phyloP scores from a whole-genome alignment of 37 sponge, comb jelly and placozoan genomes.

The Dysidea cf. avara region DNA sequence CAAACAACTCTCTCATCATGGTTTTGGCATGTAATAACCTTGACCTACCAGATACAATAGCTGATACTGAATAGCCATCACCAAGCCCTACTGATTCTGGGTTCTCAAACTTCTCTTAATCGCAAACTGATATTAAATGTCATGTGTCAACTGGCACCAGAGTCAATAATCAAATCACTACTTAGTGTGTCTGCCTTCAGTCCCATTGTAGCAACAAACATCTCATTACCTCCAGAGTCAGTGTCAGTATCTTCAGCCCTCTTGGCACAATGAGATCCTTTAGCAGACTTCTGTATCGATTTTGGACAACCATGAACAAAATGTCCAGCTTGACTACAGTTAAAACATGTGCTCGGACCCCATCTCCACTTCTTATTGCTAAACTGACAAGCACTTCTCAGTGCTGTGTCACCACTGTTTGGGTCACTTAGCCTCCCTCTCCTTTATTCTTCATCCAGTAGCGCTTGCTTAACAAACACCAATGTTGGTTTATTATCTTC shows the following conservation, averaged over 20 bases:
- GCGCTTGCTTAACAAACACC: conserved; percentile 28
- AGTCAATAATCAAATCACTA: conserved; percentile 7
- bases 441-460: conserved; percentile 24
- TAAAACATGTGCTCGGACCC: conserved; percentile 7
- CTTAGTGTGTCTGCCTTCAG: neutral
- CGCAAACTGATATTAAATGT: conserved; percentile 5
- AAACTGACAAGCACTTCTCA: too few species aligned
- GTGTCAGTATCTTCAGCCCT: too few species aligned
- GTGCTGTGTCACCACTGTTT: too few species aligned
- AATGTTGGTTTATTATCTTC: conserved; percentile 22
- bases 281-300: too few species aligned
- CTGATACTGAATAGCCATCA: conserved; percentile 10
- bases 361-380: neutral
- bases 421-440: neutral
- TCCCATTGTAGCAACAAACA: too few species aligned
- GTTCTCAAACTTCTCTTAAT: neutral
- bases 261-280: too few species aligned
- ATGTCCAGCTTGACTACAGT: conserved; percentile 11
- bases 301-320: conserved; percentile 10
- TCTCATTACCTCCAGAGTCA: too few species aligned
- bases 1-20: too few species aligned
- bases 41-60: conserved; percentile 10
- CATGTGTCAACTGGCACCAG: conserved; percentile 19
- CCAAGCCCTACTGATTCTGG: conserved; percentile 10
- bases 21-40: too few species aligned